Evolutionary conservation across 2,888 invertebrate genomes (phyloP), one percentile per base, ranked within the genome.

Genomic region (Eupelmus urozonus): DNA sequence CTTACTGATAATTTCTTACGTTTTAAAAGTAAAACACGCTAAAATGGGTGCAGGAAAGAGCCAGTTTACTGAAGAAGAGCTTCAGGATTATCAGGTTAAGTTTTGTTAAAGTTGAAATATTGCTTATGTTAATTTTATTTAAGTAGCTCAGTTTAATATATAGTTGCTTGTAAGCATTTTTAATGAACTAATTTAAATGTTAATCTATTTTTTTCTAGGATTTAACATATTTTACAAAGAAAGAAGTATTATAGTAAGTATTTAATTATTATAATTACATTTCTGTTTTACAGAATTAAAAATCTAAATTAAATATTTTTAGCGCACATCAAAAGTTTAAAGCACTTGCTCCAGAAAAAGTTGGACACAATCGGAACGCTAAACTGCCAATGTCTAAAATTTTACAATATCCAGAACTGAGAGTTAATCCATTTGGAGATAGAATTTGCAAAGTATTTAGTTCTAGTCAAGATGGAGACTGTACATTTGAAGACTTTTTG

Each of bases 401-500:
- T 71, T 92, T 97, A 20, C 94, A 95, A 82, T 97, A 96, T 90
- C 96, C 97, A 2, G 97, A 97, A 89, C 90, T 98, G 53, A 92
- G 94, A 81, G 97, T 96, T 1, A 98, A 98, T 90, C 98, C 98
- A 0, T 98, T 98, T 90, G 94, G 95, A 51, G 96, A 97, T 85
- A 91, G 97, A 72, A 97, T 98, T 81, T 97, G 97, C 86, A 95
- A 96, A 88, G 96, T 97, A n/a, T 96, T 96, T 85, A 96, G 96
- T 88, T 95, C 96, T 0, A 95, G 94, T 88, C 95, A 96, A 82
- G 96, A 96, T 89, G 97, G 97, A 3, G 96, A 97, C 88, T 95
- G 97, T 88, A 96, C 96, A 0, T 98, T 98, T 90, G 97, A 98
- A 90, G 98, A 98, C 89, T 98, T 97, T 87, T 91, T 98, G 2